Percentiles rank a stretch among this genome's conserved stretches.
phyloP scores from a whole-genome alignment of 2,113 vertebrate genomes.

The Gallinago paraguaiae region DNA sequence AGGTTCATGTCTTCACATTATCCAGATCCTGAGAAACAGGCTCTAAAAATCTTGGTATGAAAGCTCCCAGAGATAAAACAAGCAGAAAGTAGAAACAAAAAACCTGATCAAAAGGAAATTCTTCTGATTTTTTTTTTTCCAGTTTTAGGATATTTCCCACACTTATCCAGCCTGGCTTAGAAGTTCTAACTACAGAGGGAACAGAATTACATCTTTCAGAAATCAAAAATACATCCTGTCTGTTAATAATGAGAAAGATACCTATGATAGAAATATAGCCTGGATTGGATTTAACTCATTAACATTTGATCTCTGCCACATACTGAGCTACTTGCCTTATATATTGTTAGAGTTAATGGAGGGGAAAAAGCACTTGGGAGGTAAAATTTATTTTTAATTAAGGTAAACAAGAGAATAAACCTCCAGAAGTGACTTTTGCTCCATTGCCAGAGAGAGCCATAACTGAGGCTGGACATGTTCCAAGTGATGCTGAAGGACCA shows the following conservation, averaged over 20 bases:
- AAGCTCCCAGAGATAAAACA: background rate
- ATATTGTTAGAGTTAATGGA: background rate
- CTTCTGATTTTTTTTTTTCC: background rate
- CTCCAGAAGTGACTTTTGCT: background rate
- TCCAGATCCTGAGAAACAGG: background rate
- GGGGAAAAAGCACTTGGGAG: background rate
- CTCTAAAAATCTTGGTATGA: background rate
- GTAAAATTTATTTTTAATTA: background rate
- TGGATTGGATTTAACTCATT: background rate
- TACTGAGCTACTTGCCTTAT: background rate
- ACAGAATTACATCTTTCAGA: background rate
- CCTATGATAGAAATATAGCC: background rate
- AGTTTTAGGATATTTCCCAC: background rate
- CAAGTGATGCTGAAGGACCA: background rate
- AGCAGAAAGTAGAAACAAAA: background rate
- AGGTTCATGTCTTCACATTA: background rate
- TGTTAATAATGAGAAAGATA: background rate
- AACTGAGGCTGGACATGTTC: background rate
- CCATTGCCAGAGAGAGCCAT: background rate
- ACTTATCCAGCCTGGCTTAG: background rate
- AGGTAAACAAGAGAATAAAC: constrained; percentile 6
- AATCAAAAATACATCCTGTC: background rate
- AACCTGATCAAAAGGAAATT: background rate
- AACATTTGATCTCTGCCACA: background rate
- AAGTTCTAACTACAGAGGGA: background rate